A percentile compares a stretch with the other conserved stretches of the same genome.
These are phyloP conservation scores for Epiperipatus broadwayi DNA, from an alignment of 2,888 invertebrate genomes.

Conservation along the genomic window DNA sequence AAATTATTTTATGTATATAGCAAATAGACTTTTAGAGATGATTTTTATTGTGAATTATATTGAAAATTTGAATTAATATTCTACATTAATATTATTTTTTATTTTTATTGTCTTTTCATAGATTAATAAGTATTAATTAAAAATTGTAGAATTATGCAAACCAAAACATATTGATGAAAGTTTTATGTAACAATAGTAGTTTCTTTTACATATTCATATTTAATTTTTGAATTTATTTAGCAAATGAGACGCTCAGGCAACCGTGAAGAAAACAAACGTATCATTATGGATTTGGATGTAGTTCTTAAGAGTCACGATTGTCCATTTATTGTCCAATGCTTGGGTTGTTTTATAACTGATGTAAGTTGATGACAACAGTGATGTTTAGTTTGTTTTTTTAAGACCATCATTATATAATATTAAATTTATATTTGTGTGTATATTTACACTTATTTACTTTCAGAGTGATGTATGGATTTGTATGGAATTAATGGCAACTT, in stretches of 20 bases:
- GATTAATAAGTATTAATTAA: too few relatives aligned
- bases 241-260: constrained; percentile 96
- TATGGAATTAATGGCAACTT: constrained; percentile 98
- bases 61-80: too few relatives aligned
- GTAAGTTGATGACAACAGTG: constrained; percentile 38
- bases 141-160: too few relatives aligned
- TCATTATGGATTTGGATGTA: constrained; percentile 95
- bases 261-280: constrained; percentile 87
- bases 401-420: constrained; percentile 1
- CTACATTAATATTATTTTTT: too few relatives aligned
- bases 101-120: too few relatives aligned
- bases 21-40: too few relatives aligned
- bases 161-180: too few relatives aligned
- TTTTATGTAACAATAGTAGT: too few relatives aligned
- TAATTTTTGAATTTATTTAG: constrained; percentile 28
- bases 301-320: constrained; percentile 94
- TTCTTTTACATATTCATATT: background rate
- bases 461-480: constrained; percentile 87
- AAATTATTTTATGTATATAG: too few relatives aligned
- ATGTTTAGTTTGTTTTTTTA: background rate
- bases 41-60: too few relatives aligned
- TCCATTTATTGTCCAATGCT: constrained; percentile 85
- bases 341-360: constrained; percentile 88
- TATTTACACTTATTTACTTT: constrained; percentile 14
- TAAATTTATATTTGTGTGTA: background rate